These are phyloP conservation scores for Ascaphus truei DNA, from an alignment of 2,113 vertebrate species.

Conservation along the genomic window DNA sequence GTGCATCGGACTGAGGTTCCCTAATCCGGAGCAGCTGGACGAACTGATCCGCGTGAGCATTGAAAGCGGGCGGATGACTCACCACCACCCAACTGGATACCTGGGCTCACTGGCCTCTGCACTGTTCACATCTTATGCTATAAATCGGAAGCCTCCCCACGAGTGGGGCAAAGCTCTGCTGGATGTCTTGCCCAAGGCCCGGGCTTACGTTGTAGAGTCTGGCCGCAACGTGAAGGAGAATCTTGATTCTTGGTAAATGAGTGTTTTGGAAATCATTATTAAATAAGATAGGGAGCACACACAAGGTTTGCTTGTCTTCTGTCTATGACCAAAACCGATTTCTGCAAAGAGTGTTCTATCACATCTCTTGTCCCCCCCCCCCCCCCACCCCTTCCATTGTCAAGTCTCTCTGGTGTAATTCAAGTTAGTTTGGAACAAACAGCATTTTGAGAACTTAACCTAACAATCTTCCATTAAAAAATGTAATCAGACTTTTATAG, in stretches of 20 bases:
- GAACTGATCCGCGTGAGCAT: slow-evolving; percentile 66
- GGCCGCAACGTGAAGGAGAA: slow-evolving; percentile 64
- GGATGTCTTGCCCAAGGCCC: slow-evolving; percentile 58
- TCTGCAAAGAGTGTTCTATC: too few relatives aligned
- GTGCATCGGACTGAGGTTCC: slow-evolving; percentile 74
- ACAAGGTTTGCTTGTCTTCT: too few relatives aligned
- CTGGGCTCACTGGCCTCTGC: slow-evolving; percentile 68
- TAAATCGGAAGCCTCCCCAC: slow-evolving; percentile 45
- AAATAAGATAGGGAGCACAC: too few relatives aligned
- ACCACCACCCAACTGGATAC: slow-evolving; percentile 78
- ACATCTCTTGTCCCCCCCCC: too few relatives aligned
- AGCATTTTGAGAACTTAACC: too few relatives aligned
- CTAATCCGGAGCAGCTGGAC: slow-evolving; percentile 42
- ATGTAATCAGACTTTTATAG: too few relatives aligned
- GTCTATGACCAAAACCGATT: too few relatives aligned
- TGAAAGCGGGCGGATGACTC: slow-evolving; percentile 77
- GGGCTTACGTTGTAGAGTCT: slow-evolving; percentile 50
- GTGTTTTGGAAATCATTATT: too few relatives aligned
- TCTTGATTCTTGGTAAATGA: slow-evolving; percentile 66
- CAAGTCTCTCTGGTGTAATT: too few relatives aligned
- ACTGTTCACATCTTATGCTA: slow-evolving; percentile 65
- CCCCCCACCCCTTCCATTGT: too few relatives aligned
- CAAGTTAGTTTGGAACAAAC: too few relatives aligned
- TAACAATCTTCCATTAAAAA: too few relatives aligned
- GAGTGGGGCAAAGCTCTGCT: slow-evolving; percentile 70